Base-by-base conservation (phyloP, 2,888 invertebrate genomes). In the Punctoribates punctum region DNA sequence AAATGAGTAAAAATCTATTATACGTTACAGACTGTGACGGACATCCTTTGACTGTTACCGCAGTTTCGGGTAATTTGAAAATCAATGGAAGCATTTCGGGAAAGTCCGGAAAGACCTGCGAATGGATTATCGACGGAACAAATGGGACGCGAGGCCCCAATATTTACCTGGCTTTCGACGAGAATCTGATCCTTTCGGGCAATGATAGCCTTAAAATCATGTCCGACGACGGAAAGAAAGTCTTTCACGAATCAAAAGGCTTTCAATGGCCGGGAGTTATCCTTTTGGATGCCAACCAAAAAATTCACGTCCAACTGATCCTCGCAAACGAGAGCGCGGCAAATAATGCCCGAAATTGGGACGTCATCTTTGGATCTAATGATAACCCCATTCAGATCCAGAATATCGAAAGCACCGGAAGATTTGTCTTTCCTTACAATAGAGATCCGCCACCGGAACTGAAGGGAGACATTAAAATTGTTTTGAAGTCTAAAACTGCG, bases 191-290 rank as follows among this genome's bases (percentile, higher is more conserved):
- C 6, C n/a, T 72, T 15, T 17, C 20, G 15, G 25, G 1, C 15
- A 72, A 72, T 8, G 72, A 72, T 72, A 20, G 25, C 2, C 17
- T 72, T 0, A 72, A 48, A 4, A 17, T 72, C 0, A 15, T 15
- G 0, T 17, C 11, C 3, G 23, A 46, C 1, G 72, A 72, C 38
- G 9, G 4, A 1, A 72, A 46, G 20, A 72, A n/a, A n/a, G n/a
- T n/a, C n/a, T n/a, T n/a, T n/a, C n/a, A 46, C 17, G 15, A 25
- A 46, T 4, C 5, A 8, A 11, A 42, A 23, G 72, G 72, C 6
- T 72, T 27, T n/a, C 48, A 25, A 48, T 48, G 25, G 42, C 46
- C 72, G 17, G 72, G 72, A 25, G 72, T 72, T 48, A 48, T 72
- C 23, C 11, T 72, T 1, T 8, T 48, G 23, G 27, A 13, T 20